Base-by-base conservation (phyloP, 92 coral and sea anemone genomes). In the Porites cylindrica region DNA sequence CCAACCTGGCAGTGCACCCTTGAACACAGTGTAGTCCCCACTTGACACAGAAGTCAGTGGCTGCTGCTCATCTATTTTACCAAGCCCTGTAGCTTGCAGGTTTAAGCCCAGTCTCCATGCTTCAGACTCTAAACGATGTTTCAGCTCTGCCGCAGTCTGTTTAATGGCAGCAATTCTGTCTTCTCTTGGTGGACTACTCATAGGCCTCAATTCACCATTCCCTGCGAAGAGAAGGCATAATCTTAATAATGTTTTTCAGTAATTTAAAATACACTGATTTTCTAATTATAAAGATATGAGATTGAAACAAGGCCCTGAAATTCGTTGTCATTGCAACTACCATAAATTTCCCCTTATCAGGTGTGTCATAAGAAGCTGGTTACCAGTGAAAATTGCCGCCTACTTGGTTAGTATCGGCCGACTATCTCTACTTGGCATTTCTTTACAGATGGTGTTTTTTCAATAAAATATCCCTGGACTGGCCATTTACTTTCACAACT, bases 91-190 rank as follows among this genome's bases (percentile, higher is more conserved):
- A 26, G 91, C 63, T 26, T 80, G 90, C 47, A 95, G 64, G n/a
- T 92, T 81, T 17, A 95, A 85, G 1, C 99, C 97, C 61, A 97
- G 96, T 79, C 98, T 90, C 75, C 84, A 85, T 6, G 99, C 98
- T 54, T 95, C 98, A 63, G 96, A 75, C 70, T 93, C 95, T 67
- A 97, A 93, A 14, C 99, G 93, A n/a, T 94, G 88, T 77, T 93
- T 96, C 8, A 97, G 94, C 20, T 92, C 95, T 26, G 96, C 93
- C 18, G 99, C 99, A 1, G 98, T 97, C 50, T 91, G 92, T 62
- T 86, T 91, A 43, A 97, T 88, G 52, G 99, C 99, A 50, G 93
- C 90, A 21, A 97, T 94, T 53, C 99, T 96, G 59, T 95, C 91
- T 56, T 92, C 96, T 89, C 98, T 93, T 66, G 91, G 91, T 13